phyloP scores from a whole-genome alignment of 2,113 vertebrate species.

The Ancistrus triradiatus region DNA sequence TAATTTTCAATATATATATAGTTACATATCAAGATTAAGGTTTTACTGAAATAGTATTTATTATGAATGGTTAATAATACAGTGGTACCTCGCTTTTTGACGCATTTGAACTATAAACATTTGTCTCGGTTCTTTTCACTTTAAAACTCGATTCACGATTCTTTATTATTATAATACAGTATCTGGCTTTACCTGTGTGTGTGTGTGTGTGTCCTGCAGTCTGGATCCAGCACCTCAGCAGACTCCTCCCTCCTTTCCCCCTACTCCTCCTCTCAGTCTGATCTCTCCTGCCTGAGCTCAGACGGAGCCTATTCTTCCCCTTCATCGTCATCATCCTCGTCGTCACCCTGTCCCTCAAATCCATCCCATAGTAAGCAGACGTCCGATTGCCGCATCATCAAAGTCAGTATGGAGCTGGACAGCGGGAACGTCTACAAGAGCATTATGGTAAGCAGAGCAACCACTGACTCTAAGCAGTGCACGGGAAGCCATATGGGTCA shows the following conservation, averaged over 20 bases:
- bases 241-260: conserved; percentile 51
- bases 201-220: conserved; percentile 27
- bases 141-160: too few species aligned
- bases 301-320: conserved; percentile 38
- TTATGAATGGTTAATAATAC: too few species aligned
- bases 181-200: neutral
- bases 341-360: conserved; percentile 36
- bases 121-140: too few species aligned
- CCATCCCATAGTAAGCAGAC: conserved; percentile 68
- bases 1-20: too few species aligned
- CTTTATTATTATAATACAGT: too few species aligned
- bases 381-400: conserved; percentile 74
- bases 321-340: conserved; percentile 10
- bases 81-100: too few species aligned
- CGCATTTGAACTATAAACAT: too few species aligned
- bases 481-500: too few species aligned
- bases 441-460: conserved; percentile 86
- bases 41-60: too few species aligned
- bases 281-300: conserved; percentile 46
- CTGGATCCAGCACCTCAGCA: conserved; percentile 65
- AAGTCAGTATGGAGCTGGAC: conserved; percentile 75
- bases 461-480: too few species aligned
- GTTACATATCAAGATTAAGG: too few species aligned
- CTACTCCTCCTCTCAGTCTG: conserved; percentile 58
- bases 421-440: conserved; percentile 83